These are phyloP conservation scores for Leptoclinus maculatus DNA, from an alignment of 2,797 vertebrate genomes.

Conservation along the genomic window DNA sequence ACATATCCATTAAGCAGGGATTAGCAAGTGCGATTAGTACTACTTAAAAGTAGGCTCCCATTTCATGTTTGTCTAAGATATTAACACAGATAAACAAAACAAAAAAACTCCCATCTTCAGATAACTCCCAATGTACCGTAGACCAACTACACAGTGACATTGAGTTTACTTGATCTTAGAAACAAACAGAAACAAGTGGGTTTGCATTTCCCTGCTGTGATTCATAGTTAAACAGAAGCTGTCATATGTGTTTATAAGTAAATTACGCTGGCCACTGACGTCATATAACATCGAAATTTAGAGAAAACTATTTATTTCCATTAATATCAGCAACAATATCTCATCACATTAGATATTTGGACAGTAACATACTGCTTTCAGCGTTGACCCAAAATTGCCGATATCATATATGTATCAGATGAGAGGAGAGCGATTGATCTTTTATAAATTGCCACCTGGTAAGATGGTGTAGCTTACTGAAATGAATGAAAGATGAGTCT, in stretches of 20 bases:
- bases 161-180: not conserved
- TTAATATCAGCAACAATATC: not conserved
- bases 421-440: not conserved
- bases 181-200: not conserved
- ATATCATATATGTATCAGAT: not conserved
- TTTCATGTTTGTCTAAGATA: not conserved
- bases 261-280: not conserved
- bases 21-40: constrained; percentile 47
- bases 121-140: not conserved
- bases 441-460: not conserved
- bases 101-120: not conserved
- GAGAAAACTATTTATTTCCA: not conserved
- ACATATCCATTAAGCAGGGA: constrained; percentile 38
- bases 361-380: not conserved
- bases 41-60: not conserved
- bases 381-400: not conserved
- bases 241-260: not conserved
- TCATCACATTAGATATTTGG: not conserved
- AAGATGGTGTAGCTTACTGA: not conserved
- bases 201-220: not conserved
- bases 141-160: not conserved
- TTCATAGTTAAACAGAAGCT: not conserved
- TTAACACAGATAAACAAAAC: constrained; percentile 1
- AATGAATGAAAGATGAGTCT: not conserved
- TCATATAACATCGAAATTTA: not conserved